Percentiles rank a stretch among this genome's conserved stretches.
Conservation (phyloP, 1,140 invertebrate species). For the Drosophila repletoides region DNA sequence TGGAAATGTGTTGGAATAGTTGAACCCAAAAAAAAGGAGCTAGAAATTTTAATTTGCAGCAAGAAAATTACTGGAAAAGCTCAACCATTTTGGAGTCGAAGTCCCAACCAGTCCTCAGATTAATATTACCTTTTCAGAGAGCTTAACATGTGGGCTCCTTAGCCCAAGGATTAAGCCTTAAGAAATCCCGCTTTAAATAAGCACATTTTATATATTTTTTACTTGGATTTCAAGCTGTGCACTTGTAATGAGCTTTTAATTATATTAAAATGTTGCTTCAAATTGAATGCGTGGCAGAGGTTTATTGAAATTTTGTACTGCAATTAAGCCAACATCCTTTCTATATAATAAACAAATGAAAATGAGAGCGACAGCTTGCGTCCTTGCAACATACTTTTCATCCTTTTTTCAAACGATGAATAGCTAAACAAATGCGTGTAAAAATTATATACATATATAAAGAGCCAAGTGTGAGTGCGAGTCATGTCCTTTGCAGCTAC, state of each 20-base stretch:
- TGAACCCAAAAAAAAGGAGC: no score
- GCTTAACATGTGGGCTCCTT: no score
- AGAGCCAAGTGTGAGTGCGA: no score
- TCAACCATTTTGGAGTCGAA: no score
- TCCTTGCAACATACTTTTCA: slow-evolving; percentile 19
- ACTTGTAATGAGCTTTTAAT: slow-evolving; percentile 10
- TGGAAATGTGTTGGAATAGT: no score
- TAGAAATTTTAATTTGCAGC: not conserved
- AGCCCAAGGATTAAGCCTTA: no score
- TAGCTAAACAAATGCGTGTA: slow-evolving; percentile 59
- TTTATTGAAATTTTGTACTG: not conserved
- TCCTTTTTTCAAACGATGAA: slow-evolving; percentile 41
- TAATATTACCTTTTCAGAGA: no score
- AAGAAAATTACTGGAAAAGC: no score
- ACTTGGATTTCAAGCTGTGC: no score
- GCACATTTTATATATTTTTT: no score
- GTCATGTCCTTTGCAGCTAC: not conserved
- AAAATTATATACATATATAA: slow-evolving; percentile 49
- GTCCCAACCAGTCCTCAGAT: no score
- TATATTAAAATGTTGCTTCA: not conserved
- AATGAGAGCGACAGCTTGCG: slow-evolving; percentile 23
- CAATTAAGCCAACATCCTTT: slow-evolving; percentile 37
- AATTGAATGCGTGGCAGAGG: not conserved
- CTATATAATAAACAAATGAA: slow-evolving; percentile 53
- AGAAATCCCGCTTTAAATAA: no score